Evolutionary conservation across 1,140 invertebrate genomes (phyloP), one percentile per base, ranked within the genome.

Genomic region (Drosophila orena): DNA sequence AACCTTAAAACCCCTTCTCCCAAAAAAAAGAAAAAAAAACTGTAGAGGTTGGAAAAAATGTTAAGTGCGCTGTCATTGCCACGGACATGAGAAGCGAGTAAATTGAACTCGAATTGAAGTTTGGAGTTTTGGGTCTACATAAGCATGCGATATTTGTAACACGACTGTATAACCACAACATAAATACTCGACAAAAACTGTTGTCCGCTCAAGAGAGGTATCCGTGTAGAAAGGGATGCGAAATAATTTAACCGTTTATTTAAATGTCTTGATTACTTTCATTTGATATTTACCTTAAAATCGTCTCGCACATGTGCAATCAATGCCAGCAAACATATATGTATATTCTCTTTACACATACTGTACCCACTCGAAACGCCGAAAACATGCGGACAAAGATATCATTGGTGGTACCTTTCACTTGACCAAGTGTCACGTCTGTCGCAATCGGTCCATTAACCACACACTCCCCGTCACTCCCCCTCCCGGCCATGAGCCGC

Each of bases 41-140:
- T 17, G n/a, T 15, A 46, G 30, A 43, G 27, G 30, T 17, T 11
- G 44, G 61, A 17, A 34, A 70, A 70, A 78, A 81, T 79, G 80
- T 86, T 74, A 79, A 86, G 83, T 88, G 83, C 84, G 75, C 69
- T 86, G 81, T 81, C 81, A 88, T 81, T 86, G 59, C 56, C 60
- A 43, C 43, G 50, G 55, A 76, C 61, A 50, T 58, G 56, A 69
- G 43, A 50, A 44, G 52, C 55, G n/a, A 44, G 72, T 55, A 69
- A 70, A 70, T 70, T 52, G 64, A 35, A 52, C 15, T 34, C 7
- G 40, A 14, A 56, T 49, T 55, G 62, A 37, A 68, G 64, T 38
- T 47, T 69, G 38, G 30, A 30, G 56, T 62, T 22, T 22, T 40
- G 14, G 49, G 49, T 52, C 15, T 20, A 52, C 49, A 17, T 10